A percentile compares a stretch with the other conserved stretches of the same genome.
Conservation (phyloP, 2,888 invertebrate species). For the Sesamia inferens region DNA sequence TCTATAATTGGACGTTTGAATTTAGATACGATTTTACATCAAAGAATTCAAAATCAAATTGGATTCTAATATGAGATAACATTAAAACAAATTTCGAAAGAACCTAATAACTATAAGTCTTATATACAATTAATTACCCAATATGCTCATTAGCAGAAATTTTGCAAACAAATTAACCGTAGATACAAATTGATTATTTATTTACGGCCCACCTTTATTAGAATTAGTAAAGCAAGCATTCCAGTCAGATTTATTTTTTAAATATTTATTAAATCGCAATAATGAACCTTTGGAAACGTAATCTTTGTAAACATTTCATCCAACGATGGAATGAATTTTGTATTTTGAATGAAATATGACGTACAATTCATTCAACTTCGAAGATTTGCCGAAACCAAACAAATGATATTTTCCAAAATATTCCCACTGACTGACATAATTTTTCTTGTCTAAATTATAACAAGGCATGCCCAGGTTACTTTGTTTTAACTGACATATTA, state of each 20-base stretch:
- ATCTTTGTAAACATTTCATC: too few relatives aligned
- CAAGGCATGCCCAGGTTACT: not conserved
- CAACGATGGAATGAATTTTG: not conserved
- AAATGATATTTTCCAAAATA: not conserved
- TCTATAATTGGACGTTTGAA: slow-evolving; percentile 8
- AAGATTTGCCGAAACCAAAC: not conserved
- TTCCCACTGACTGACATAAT: not conserved
- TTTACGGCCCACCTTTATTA: not conserved
- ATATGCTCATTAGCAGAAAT: slow-evolving; percentile 23
- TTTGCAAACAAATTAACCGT: not conserved
- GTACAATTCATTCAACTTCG: not conserved
- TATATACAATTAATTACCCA: slow-evolving; percentile 6
- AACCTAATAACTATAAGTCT: not conserved
- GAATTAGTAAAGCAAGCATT: not conserved
- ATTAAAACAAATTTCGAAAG: slow-evolving; percentile 6
- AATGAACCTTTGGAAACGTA: not conserved
- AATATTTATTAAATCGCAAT: not conserved
- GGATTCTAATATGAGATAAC: not conserved
- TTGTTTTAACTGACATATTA: too few relatives aligned
- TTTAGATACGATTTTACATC: slow-evolving; percentile 10
- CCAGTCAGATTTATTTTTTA: too few relatives aligned
- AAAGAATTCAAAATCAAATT: slow-evolving; percentile 6
- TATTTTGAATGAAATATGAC: not conserved
- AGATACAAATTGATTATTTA: not conserved
- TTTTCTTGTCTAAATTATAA: not conserved